Percentiles rank a stretch among this genome's conserved stretches.
phyloP scores from a whole-genome alignment of 2,888 invertebrate genomes.

The Sylvicola cinctus region DNA sequence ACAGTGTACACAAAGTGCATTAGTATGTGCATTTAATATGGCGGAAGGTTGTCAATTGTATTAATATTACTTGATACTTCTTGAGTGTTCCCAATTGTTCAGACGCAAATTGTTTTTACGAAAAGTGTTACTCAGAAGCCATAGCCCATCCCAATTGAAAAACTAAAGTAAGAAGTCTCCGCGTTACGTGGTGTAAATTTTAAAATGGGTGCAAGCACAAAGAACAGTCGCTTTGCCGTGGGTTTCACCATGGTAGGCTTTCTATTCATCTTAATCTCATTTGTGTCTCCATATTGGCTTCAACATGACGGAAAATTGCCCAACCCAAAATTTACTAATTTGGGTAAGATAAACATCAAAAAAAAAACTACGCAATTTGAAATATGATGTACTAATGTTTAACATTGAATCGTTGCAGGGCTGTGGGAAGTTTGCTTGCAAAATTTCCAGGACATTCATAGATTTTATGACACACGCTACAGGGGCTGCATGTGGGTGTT shows the following conservation, averaged over 20 bases:
- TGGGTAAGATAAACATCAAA: slow-evolving; percentile 34
- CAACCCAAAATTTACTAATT: slow-evolving; percentile 57
- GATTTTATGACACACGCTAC: slow-evolving; percentile 65
- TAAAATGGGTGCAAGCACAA: slow-evolving; percentile 22
- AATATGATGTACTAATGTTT: neutral
- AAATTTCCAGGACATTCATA: slow-evolving; percentile 67
- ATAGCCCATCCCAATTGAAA: too few relatives aligned
- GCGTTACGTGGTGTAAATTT: neutral
- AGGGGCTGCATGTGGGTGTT: slow-evolving; percentile 93
- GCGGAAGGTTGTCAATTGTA: too few relatives aligned
- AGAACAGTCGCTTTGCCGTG: slow-evolving; percentile 30
- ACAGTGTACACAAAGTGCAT: too few relatives aligned
- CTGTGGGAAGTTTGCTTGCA: slow-evolving; percentile 90
- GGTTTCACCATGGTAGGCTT: slow-evolving; percentile 43
- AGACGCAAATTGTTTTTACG: too few relatives aligned
- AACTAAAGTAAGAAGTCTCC: too few relatives aligned
- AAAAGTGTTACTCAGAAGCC: too few relatives aligned
- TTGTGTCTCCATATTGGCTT: slow-evolving; percentile 76
- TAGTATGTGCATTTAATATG: too few relatives aligned
- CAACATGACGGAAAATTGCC: slow-evolving; percentile 57
- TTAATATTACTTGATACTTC: too few relatives aligned
- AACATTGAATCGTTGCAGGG: slow-evolving; percentile 31
- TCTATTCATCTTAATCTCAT: slow-evolving; percentile 54
- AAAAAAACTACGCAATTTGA: neutral
- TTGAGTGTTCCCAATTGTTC: too few relatives aligned